phyloP scores from a whole-genome alignment of 2,797 vertebrate genomes.

The Avahi laniger region DNA sequence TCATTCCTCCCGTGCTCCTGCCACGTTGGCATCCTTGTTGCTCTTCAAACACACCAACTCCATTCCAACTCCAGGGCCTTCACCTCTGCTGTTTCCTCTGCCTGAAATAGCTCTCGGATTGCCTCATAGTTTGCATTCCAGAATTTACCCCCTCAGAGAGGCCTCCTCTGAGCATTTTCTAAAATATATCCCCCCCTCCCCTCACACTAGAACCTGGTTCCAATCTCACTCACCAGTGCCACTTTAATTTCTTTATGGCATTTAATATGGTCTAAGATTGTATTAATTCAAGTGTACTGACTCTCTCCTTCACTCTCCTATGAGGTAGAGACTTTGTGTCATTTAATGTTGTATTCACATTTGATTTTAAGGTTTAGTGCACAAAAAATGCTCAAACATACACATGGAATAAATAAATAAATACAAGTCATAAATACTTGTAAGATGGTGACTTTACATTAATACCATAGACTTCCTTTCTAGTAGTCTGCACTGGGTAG shows the following conservation, averaged over 20 bases:
- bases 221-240: neutral
- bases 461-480: neutral
- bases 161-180: neutral
- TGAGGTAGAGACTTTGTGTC: neutral
- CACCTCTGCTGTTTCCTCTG: neutral
- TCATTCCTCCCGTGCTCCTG: neutral
- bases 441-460: neutral
- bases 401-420: neutral
- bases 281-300: neutral
- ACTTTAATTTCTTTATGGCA: neutral
- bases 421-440: neutral
- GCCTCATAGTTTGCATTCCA: neutral
- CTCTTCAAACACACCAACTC: neutral
- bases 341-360: neutral
- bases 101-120: neutral
- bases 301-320: neutral
- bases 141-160: neutral
- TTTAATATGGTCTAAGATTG: neutral
- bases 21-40: neutral
- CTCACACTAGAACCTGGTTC: neutral
- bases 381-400: neutral
- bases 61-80: neutral
- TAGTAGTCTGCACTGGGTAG: neutral
- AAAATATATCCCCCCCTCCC: neutral
- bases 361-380: neutral